These are phyloP conservation scores for Drosophila sp. DNA, from an alignment of 1,140 invertebrate species.

Conservation along the genomic window DNA sequence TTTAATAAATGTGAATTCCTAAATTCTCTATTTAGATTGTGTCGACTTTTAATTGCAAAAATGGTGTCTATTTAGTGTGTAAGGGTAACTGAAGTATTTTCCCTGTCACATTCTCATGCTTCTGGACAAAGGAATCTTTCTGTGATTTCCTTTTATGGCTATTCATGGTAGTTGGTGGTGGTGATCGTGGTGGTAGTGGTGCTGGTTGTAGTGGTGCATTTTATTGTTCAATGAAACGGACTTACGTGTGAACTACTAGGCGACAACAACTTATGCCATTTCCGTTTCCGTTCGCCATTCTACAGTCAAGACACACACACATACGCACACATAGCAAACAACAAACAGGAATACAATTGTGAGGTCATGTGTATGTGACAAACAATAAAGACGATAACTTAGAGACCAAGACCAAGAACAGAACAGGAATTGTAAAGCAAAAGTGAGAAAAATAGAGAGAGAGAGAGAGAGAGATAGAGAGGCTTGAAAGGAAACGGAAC, in stretches of 20 bases:
- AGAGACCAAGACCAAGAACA: conserved; percentile 35
- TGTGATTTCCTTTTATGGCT: conserved; percentile 55
- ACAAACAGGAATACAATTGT: conserved; percentile 70
- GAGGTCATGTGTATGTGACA: conserved; percentile 81
- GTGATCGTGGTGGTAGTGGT: conserved; percentile 15
- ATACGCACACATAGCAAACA: conserved; percentile 22
- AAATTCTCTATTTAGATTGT: neutral
- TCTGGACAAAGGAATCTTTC: neutral
- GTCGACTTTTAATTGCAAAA: neutral
- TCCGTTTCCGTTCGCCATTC: conserved; percentile 68
- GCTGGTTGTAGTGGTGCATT: conserved; percentile 43
- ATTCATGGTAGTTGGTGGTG: conserved; percentile 50
- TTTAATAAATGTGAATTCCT: neutral
- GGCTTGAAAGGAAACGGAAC: conserved; percentile 62
- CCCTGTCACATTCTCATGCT: neutral
- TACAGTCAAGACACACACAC: conserved; percentile 20
- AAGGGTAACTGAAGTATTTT: neutral
- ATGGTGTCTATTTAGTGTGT: neutral
- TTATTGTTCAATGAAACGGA: conserved; percentile 76
- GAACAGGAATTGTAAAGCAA: conserved; percentile 29
- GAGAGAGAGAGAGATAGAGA: conserved; percentile 18
- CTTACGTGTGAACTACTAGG: conserved; percentile 78
- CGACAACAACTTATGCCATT: conserved; percentile 82
- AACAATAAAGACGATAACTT: conserved; percentile 81
- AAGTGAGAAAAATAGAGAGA: conserved; percentile 24